A percentile compares a stretch with the other conserved stretches of the same genome.
phyloP scores from a whole-genome alignment of 2,113 vertebrate genomes.

The Stegastes partitus region DNA sequence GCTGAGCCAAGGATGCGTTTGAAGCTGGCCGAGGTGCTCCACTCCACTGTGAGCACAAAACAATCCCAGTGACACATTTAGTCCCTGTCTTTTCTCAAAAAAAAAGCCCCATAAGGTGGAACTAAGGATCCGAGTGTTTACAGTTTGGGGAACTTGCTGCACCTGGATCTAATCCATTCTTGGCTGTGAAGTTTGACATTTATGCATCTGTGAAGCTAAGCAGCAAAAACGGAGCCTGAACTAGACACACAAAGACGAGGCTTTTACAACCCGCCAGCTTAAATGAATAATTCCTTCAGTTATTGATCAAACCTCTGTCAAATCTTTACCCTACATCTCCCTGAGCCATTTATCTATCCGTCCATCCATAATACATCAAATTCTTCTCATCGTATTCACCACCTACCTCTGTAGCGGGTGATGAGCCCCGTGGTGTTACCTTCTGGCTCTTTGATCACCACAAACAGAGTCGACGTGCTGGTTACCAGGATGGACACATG shows the following conservation, averaged over 20 bases:
- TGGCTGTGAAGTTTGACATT: slow-evolving; percentile 41
- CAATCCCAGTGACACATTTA: slow-evolving; percentile 56
- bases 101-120: slow-evolving; percentile 13
- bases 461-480: slow-evolving; percentile 76
- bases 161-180: slow-evolving; percentile 46
- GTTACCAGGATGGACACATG: slow-evolving; percentile 79
- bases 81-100: slow-evolving; percentile 58
- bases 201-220: slow-evolving; percentile 27
- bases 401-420: slow-evolving; percentile 81
- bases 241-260: slow-evolving; percentile 3
- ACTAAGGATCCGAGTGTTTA: slow-evolving; percentile 49
- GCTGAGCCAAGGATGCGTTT: slow-evolving; percentile 74
- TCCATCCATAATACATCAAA: not conserved
- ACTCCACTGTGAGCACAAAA: slow-evolving; percentile 81
- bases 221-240: slow-evolving; percentile 6
- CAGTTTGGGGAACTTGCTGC: slow-evolving; percentile 37
- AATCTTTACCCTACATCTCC: slow-evolving; percentile 2
- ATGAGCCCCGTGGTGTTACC: slow-evolving; percentile 70
- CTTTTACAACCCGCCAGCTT: not conserved
- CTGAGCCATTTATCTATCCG: not conserved
- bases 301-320: slow-evolving; percentile 2
- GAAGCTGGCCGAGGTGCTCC: slow-evolving; percentile 80
- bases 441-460: slow-evolving; percentile 76
- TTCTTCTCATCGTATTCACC: not conserved
- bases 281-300: slow-evolving; percentile 2